Percentiles rank a stretch among this genome's conserved stretches.
Conservation (phyloP, 2,797 vertebrate genomes). For the Acanthopagrus latus region DNA sequence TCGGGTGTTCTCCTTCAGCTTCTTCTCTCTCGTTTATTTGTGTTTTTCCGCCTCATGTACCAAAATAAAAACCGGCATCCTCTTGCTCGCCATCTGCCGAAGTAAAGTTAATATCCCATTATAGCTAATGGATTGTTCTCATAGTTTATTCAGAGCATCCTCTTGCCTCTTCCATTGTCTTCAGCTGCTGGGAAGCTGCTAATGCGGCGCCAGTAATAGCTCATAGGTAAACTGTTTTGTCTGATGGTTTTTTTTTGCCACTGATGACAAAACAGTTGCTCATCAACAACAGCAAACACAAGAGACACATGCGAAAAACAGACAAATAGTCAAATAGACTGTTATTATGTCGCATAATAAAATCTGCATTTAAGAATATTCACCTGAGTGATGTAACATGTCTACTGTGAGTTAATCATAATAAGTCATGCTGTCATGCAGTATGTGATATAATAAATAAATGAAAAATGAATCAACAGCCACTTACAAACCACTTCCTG, state of each 20-base stretch:
- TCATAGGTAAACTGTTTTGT: slow-evolving; percentile 68
- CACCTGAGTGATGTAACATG: background rate
- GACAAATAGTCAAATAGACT: slow-evolving; percentile 5
- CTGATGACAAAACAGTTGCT: slow-evolving; percentile 41
- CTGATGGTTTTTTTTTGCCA: slow-evolving; percentile 39
- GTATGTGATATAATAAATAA: background rate
- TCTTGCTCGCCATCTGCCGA: slow-evolving; percentile 45
- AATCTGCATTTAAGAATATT: slow-evolving; percentile 1
- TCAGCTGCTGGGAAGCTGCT: slow-evolving; percentile 61
- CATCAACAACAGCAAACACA: slow-evolving; percentile 41
- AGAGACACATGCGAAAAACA: slow-evolving; percentile 4
- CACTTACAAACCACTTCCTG: slow-evolving; percentile 30
- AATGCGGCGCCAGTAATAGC: slow-evolving; percentile 56
- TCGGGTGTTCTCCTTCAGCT: background rate
- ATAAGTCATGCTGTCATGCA: background rate
- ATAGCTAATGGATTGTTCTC: slow-evolving; percentile 75
- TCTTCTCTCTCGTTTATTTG: slow-evolving; percentile 40
- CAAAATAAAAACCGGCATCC: slow-evolving; percentile 67
- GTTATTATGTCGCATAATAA: background rate
- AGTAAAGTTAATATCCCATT: slow-evolving; percentile 55
- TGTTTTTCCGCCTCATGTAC: slow-evolving; percentile 7
- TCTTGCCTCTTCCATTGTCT: slow-evolving; percentile 74
- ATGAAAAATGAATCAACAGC: slow-evolving; percentile 5
- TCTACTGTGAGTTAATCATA: background rate
- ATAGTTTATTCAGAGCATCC: slow-evolving; percentile 68